Evolutionary conservation across 2,797 vertebrate species (phyloP).

Genomic region (Rhodeus uyekii): DNA sequence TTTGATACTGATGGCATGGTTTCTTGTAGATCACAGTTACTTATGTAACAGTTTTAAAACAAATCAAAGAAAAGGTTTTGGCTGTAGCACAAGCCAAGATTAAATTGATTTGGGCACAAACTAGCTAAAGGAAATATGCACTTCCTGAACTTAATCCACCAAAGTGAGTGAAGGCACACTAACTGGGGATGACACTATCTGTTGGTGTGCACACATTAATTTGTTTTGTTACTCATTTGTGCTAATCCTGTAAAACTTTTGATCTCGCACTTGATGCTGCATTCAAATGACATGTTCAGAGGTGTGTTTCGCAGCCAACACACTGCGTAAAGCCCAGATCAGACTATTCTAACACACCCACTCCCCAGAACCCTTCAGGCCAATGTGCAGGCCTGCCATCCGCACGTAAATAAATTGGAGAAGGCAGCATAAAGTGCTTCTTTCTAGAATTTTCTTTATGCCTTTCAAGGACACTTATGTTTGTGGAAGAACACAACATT

Average conservation of each 20-base stretch:
- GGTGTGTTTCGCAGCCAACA: conserved; percentile 42
- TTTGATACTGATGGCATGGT: background rate
- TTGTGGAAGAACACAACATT: conserved; percentile 31
- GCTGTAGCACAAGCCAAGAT: conserved; percentile 5
- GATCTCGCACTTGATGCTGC: conserved; percentile 30
- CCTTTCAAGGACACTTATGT: conserved; percentile 39
- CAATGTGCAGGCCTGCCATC: conserved; percentile 32
- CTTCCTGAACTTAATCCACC: conserved; percentile 27
- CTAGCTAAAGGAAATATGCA: conserved; percentile 20
- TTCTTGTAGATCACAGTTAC: background rate
- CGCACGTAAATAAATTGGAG: conserved; percentile 7
- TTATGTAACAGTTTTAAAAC: conserved; percentile 5
- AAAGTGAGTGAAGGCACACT: conserved; percentile 10
- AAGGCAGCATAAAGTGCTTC: conserved; percentile 33
- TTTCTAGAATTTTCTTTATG: conserved; percentile 36
- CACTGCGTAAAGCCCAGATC: conserved; percentile 40
- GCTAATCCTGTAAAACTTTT: conserved; percentile 36
- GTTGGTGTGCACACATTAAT: conserved; percentile 16
- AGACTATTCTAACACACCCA: conserved; percentile 36
- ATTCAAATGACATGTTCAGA: conserved; percentile 36
- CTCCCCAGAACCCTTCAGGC: conserved; percentile 26
- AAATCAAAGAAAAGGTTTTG: conserved; percentile 15
- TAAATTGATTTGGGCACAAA: conserved; percentile 13
- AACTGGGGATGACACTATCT: conserved; percentile 33
- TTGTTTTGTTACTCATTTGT: conserved; percentile 42